phyloP scores from a whole-genome alignment of 2,113 vertebrate genomes.

The Promerops cafer region DNA sequence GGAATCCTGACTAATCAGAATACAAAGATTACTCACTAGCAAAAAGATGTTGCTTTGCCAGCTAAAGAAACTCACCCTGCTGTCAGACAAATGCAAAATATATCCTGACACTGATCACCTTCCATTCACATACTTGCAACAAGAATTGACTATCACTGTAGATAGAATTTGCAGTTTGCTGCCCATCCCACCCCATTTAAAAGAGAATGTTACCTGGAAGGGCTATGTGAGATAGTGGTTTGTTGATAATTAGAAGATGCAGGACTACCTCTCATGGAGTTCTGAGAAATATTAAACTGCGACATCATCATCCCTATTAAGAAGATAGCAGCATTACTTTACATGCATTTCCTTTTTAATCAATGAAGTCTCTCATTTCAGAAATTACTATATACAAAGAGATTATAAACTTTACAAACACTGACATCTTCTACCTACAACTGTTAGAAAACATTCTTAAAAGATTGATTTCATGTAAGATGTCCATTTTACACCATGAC shows the following conservation, averaged over 20 bases:
- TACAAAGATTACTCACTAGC: background rate
- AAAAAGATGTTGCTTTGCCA: background rate
- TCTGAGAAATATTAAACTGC: conserved; percentile 91
- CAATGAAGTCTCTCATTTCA: background rate
- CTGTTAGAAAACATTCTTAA: background rate
- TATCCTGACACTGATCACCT: background rate
- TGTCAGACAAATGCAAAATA: background rate
- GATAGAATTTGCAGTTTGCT: background rate
- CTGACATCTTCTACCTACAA: background rate
- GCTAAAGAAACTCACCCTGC: background rate
- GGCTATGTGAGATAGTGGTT: conserved; percentile 85
- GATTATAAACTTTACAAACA: background rate
- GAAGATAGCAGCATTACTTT: conserved; percentile 9
- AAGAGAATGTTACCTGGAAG: conserved; percentile 81
- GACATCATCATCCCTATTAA: conserved; percentile 89
- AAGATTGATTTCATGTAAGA: background rate
- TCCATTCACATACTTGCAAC: background rate
- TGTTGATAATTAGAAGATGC: conserved; percentile 90
- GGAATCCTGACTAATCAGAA: background rate
- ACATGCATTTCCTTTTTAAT: background rate
- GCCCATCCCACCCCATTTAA: background rate
- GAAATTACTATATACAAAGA: background rate
- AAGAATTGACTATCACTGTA: background rate
- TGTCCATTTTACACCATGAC: background rate
- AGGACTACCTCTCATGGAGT: conserved; percentile 96